Conservation (phyloP, 2,888 invertebrate species). For the Hesperia comma region DNA sequence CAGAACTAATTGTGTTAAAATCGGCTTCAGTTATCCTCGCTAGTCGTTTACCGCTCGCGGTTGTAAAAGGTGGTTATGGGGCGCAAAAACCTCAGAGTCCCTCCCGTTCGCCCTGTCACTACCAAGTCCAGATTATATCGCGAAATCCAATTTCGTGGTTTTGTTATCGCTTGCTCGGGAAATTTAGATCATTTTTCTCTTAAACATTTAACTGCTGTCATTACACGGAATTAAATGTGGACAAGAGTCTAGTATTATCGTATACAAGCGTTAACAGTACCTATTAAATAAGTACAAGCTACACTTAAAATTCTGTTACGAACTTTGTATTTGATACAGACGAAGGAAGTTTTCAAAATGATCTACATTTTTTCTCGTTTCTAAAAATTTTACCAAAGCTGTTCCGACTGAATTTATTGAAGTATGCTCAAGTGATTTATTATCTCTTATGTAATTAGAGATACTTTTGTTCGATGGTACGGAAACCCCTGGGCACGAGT, state of each 20-base stretch:
- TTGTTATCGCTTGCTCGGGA: conserved; percentile 74
- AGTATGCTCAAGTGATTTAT: too few species aligned
- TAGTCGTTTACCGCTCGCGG: conserved; percentile 5
- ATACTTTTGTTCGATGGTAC: too few species aligned
- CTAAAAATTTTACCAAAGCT: too few species aligned
- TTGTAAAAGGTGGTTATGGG: conserved; percentile 8
- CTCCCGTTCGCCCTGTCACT: conserved; percentile 53
- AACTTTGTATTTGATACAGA: too few species aligned
- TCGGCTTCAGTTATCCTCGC: neutral
- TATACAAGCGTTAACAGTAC: neutral
- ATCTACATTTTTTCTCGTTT: too few species aligned
- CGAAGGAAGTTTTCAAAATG: too few species aligned
- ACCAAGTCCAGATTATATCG: conserved; percentile 76
- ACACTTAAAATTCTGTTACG: neutral
- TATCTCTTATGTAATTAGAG: too few species aligned
- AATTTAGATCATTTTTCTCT: conserved; percentile 72
- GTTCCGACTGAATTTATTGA: too few species aligned
- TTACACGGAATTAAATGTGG: conserved; percentile 24
- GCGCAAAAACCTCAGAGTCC: conserved; percentile 53
- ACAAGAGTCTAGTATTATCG: conserved; percentile 21
- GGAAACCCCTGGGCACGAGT: too few species aligned
- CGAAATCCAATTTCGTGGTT: conserved; percentile 83
- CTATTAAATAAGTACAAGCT: neutral
- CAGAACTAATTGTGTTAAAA: neutral
- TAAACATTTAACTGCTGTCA: conserved; percentile 51